Evolutionary conservation across 37 sponge, comb jelly and placozoan genomes (phyloP), one percentile per base, ranked within the genome.

Genomic region (Ephydatia muelleri): DNA sequence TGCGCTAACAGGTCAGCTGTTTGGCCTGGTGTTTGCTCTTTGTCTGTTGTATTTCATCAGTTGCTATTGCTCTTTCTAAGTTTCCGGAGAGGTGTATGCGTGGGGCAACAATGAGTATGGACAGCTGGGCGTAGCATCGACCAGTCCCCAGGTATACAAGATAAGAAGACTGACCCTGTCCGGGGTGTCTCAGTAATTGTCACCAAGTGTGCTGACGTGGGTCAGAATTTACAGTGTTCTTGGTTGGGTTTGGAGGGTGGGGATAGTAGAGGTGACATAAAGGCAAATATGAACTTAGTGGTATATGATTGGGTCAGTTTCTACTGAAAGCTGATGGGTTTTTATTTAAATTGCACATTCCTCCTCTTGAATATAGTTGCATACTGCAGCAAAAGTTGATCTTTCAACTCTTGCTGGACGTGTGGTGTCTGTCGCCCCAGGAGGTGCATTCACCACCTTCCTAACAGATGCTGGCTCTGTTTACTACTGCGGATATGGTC

Each of bases 31-130:
- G 23, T 33, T 65, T 30, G 11, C 14, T 23, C 67, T 19, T 27
- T 19, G 13, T 19, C 40, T 71, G 21, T n/a, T 71, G 27, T 29
- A 32, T 49, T 29, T 43, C 40, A 77, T 29, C 23, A 23, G 23
- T 77, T 31, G 23, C 2, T 72, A 14, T 5, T 72, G 33, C 9
- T 3, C 21, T 40, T 69, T 1, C 65, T n/a, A 26, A 84, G 85
- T 8, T 2, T 13, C 26, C 32, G 85, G 77, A 9, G 14, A 6
- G 36, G 82, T 90, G 38, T 90, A 73, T 84, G 85, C 49, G 19
- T 90, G 90, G 90, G 90, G 90, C 12, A 90, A 90, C 77, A 90
- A 90, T 49, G 90, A 90, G 70, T 90, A 85, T 80, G 70, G 90
- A 2, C 90, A 90, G 71, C 68, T 90, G 4, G 81, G 75, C 21